Conservation (phyloP, 2,113 vertebrate genomes). For the Illadopsis cleaveri region DNA sequence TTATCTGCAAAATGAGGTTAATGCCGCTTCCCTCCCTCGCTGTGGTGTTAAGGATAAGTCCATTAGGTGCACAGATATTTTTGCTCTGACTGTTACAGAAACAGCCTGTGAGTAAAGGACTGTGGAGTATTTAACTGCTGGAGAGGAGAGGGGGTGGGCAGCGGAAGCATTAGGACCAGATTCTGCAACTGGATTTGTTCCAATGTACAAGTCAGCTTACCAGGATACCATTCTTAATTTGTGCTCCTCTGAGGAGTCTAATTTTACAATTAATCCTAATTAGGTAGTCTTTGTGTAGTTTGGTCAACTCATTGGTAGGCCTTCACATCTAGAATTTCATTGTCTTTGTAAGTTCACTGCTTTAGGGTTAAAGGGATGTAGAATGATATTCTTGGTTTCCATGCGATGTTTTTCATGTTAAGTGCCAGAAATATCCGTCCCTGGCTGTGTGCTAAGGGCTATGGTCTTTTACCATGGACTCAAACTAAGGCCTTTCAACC, state of each 20-base stretch:
- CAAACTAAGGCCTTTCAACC: not conserved
- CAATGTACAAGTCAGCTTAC: conserved; percentile 35
- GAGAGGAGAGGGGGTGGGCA: not conserved
- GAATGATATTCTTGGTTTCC: not conserved
- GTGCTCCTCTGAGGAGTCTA: not conserved
- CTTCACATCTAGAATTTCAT: not conserved
- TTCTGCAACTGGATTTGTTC: conserved; percentile 53
- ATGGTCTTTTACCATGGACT: not conserved
- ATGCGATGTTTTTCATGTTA: not conserved
- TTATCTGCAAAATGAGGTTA: conserved; percentile 63
- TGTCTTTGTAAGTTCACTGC: not conserved
- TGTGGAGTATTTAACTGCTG: conserved; percentile 8
- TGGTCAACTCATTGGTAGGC: not conserved
- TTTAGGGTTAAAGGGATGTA: not conserved
- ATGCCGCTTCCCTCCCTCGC: not conserved
- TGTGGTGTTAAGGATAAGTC: conserved; percentile 52
- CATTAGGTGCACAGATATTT: conserved; percentile 53
- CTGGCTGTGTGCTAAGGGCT: not conserved
- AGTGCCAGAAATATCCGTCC: rapidly evolving
- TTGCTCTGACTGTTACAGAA: conserved; percentile 46
- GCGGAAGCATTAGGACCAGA: conserved; percentile 50
- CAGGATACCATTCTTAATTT: conserved; percentile 47
- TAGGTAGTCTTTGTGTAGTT: not conserved
- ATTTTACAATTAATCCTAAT: conserved; percentile 56
- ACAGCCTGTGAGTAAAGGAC: conserved; percentile 18